phyloP scores from a whole-genome alignment of 2,888 invertebrate species.

The Cryptus armator region DNA sequence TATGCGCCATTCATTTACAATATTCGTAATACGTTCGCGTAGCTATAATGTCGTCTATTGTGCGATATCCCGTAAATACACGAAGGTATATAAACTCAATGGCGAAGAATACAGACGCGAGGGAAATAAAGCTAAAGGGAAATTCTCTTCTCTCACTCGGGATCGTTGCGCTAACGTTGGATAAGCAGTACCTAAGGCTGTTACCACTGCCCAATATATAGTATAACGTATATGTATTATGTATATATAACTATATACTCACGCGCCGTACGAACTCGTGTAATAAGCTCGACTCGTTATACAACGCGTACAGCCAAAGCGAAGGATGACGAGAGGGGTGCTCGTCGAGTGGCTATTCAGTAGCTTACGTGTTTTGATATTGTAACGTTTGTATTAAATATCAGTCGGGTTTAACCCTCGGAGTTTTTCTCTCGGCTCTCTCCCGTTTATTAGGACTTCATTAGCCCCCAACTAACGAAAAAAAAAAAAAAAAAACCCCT shows the following conservation, averaged over 20 bases:
- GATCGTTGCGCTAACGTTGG: slow-evolving; percentile 16
- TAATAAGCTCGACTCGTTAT: slow-evolving; percentile 53
- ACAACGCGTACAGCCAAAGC: slow-evolving; percentile 21
- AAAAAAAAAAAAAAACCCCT: slow-evolving; percentile 1
- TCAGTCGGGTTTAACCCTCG: slow-evolving; percentile 71
- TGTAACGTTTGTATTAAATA: slow-evolving; percentile 82
- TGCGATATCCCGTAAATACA: slow-evolving; percentile 41
- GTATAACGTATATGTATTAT: background rate
- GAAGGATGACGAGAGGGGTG: slow-evolving; percentile 55
- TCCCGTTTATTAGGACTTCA: slow-evolving; percentile 75
- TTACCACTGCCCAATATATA: background rate
- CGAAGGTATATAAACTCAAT: slow-evolving; percentile 19
- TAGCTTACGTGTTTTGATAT: slow-evolving; percentile 78
- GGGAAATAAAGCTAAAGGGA: slow-evolving; percentile 49
- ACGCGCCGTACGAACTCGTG: slow-evolving; percentile 5
- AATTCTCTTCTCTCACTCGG: slow-evolving; percentile 1
- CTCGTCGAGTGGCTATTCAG: slow-evolving; percentile 71
- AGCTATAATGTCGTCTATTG: slow-evolving; percentile 55
- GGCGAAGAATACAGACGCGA: slow-evolving; percentile 29
- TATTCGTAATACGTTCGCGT: slow-evolving; percentile 25
- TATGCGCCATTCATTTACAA: background rate
- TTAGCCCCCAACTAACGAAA: slow-evolving; percentile 69
- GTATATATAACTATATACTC: slow-evolving; percentile 4
- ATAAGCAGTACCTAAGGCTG: slow-evolving; percentile 13
- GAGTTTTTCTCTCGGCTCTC: slow-evolving; percentile 33